Evolutionary conservation across 2,797 vertebrate genomes (phyloP).

Genomic region (Galaxias olidus): DNA sequence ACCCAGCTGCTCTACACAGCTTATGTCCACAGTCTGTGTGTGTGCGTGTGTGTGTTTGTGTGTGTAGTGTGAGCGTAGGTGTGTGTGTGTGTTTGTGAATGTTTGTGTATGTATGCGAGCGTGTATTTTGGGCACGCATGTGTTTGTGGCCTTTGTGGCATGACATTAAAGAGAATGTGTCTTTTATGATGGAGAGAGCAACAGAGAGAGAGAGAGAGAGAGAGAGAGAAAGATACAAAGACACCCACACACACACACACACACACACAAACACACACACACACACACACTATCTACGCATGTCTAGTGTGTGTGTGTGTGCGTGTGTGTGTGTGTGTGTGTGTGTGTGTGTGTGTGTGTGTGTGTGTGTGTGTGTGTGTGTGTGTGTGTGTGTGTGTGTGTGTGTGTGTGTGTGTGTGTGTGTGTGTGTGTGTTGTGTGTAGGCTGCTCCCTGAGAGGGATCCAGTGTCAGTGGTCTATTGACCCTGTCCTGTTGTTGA

Average conservation of each 20-base stretch:
- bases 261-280: no score
- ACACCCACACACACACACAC: background rate
- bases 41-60: background rate
- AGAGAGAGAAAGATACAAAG: background rate
- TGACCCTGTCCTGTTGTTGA: constrained; percentile 30
- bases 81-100: no score
- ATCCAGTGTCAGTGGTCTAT: constrained; percentile 37
- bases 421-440: constrained; percentile 32
- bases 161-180: background rate
- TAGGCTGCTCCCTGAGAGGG: no score
- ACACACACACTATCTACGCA: no score
- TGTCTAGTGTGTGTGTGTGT: no score
- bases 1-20: background rate
- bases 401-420: background rate
- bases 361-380: background rate
- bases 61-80: background rate
- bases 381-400: background rate
- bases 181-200: constrained; percentile 9
- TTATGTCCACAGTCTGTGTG: background rate
- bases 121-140: no score
- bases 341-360: background rate
- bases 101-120: background rate
- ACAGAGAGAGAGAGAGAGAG: constrained; percentile 24
- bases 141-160: background rate
- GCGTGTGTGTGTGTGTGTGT: no score